phyloP scores from a whole-genome alignment of 2,797 vertebrate species.

The Glossophaga mutica region DNA sequence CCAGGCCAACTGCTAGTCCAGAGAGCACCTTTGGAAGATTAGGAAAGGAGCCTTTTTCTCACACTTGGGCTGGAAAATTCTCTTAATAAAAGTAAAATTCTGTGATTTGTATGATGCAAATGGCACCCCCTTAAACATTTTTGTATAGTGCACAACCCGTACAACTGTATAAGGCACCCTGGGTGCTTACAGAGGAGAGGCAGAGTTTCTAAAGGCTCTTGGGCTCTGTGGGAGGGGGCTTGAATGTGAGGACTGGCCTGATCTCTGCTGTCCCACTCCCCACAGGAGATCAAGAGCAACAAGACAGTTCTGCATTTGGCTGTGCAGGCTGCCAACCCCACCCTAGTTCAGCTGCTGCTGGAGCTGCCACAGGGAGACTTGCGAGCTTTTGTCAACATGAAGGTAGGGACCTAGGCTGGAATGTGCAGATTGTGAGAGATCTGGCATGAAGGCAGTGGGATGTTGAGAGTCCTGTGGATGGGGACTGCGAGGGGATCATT shows the following conservation, averaged over 20 bases:
- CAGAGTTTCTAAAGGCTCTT: neutral
- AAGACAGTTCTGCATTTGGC: conserved; percentile 92
- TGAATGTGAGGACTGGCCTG: neutral
- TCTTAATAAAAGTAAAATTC: neutral
- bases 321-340: conserved; percentile 91
- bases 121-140: neutral
- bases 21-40: neutral
- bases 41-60: neutral
- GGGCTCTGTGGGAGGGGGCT: neutral
- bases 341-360: conserved; percentile 88
- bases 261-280: neutral
- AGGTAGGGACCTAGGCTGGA: conserved; percentile 81
- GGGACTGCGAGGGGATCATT: accelerated
- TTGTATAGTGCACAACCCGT: neutral
- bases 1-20: neutral
- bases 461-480: neutral
- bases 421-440: neutral
- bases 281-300: conserved; percentile 94
- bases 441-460: neutral
- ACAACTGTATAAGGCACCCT: neutral
- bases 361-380: conserved; percentile 82
- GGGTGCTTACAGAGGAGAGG: neutral
- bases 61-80: neutral
- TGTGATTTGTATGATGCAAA: neutral
- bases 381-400: conserved; percentile 91